Base-by-base conservation (phyloP, 2,113 vertebrate species). In the Beaufortia kweichowensis region DNA sequence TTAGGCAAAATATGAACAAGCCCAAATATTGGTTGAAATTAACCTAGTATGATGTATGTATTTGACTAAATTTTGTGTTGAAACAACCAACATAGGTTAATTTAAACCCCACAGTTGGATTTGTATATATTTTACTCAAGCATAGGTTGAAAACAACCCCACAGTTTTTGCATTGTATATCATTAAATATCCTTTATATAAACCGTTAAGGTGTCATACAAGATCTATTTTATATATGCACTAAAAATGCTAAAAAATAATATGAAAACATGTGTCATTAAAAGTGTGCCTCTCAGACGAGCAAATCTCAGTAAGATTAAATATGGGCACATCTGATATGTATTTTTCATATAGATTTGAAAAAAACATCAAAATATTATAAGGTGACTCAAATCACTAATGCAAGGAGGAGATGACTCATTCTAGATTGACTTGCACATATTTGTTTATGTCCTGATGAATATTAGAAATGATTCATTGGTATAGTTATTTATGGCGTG, bases 401-500 rank as follows among this genome's bases (percentile, higher is more conserved):
- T 4, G 3, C 17, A 2, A 46, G 41, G 14, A 14, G 41, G 19
- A 15, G 2, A 28, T 26, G 29, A 53, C 28, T 68, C 26, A 29
- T n/a, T 66, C 64, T 46, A 3, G 12, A 46, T 2, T 35, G 33
- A 14, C 41, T 26, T 31, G 14, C 21, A 6, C 50, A 19, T 17
- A 8, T 55, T 17, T 46, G 6, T 53, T 70, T 14, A 10, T 2
- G 17, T 59, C 23, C 39, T 23, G n/a, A 41, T 59, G 4, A 26
- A 31, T 50, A 14, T 41, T n/a, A 26, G 33, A 41, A 5, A 17
- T 60, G 74, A 66, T 17, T 55, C 19, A 35, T 23, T 41, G 10
- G 26, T 15, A 24, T 4, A 15, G 29, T 68, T 68, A 67, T 59
- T 68, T 28, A 59, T 50, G n/a, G 50, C 48, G 56, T 70, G 81